Evolutionary conservation across 2,888 invertebrate genomes (phyloP), one percentile per base, ranked within the genome.

Genomic region (Seladonia tumulorum): DNA sequence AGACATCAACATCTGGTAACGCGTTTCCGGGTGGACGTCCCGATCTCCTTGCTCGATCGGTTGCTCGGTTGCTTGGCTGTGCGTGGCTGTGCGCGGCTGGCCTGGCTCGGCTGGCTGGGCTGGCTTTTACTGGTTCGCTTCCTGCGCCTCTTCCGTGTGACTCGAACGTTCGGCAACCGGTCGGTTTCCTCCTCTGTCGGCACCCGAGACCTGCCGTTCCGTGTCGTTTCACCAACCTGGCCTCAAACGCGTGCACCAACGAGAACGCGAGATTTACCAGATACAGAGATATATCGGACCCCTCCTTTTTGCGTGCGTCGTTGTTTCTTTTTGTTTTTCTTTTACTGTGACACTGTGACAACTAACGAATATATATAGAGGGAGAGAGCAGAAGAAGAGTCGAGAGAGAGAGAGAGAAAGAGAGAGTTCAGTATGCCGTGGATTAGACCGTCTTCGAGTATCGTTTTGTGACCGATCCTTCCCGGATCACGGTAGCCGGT

Each of bases 1-100:
- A 76, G 68, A 70, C 76, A 79, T 81, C 76, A 81, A 88, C 83
- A 88, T 87, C 87, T 82, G 86, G 89, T 76, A 90, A 49, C 89
- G 84, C 78, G 79, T 88, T 72, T 74, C 80, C 78, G 80, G 75
- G 22, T 68, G 77, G 60, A 71, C 85, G 78, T 83, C 71, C 71
- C 75, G 86, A 81, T 81, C 77, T 49, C 72, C 70, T 42, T 42
- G 66, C 4, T 35, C 5, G 35, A 0, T 35, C 5, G 35, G 35
- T 35, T 35, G 35, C 4, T 35, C 3, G 35, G 35, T 35, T 35
- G 35, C 4, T 35, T 35, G 35, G 60, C 7, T 63, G 60, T 60
- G 60, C 60, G 60, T 60, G 25, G 60, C 25, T 60, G 60, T 60
- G 60, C 60, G 60, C 25, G 60, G 60, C 25, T 60, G 60, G 60